phyloP scores from a whole-genome alignment of 2,888 invertebrate species.

The Hydrotaea cyrtoneurina region DNA sequence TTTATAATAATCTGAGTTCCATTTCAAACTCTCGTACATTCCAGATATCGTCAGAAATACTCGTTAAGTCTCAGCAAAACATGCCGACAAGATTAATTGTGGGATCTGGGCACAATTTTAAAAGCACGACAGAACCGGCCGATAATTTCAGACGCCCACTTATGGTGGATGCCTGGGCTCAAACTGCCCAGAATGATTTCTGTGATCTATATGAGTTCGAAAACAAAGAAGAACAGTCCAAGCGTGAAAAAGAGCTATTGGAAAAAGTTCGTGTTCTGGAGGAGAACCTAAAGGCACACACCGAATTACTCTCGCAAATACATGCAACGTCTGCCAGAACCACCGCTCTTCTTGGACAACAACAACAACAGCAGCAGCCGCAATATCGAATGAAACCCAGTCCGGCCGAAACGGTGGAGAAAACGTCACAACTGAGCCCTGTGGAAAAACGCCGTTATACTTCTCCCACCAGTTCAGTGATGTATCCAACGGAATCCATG shows the following conservation, averaged over 20 bases:
- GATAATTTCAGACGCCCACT: conserved; percentile 65
- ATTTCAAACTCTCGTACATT: neutral
- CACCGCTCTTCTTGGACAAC: conserved; percentile 44
- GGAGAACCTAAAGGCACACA: conserved; percentile 72
- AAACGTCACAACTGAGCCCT: conserved; percentile 19
- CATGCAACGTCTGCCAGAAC: conserved; percentile 66
- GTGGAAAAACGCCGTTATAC: conserved; percentile 13
- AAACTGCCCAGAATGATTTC: conserved; percentile 73
- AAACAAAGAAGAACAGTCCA: conserved; percentile 65
- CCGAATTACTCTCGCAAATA: conserved; percentile 73
- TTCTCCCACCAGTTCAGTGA: conserved; percentile 44
- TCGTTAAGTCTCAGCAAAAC: neutral
- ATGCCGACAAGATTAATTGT: neutral
- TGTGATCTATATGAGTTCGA: conserved; percentile 68
- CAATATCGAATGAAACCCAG: too few relatives aligned
- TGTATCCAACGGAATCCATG: conserved; percentile 50
- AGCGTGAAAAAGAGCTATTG: conserved; percentile 68
- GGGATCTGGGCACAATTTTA: conserved; percentile 47
- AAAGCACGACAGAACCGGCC: conserved; percentile 31
- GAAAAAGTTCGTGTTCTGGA: conserved; percentile 73
- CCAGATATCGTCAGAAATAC: conserved; percentile 11
- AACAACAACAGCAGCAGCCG: neutral
- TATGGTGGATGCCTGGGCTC: conserved; percentile 74
- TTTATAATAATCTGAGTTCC: too few relatives aligned
- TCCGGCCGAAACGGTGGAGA: conserved; percentile 2